These are phyloP conservation scores for Neogobius melanostomus DNA, from an alignment of 2,113 vertebrate species.

Conservation along the genomic window DNA sequence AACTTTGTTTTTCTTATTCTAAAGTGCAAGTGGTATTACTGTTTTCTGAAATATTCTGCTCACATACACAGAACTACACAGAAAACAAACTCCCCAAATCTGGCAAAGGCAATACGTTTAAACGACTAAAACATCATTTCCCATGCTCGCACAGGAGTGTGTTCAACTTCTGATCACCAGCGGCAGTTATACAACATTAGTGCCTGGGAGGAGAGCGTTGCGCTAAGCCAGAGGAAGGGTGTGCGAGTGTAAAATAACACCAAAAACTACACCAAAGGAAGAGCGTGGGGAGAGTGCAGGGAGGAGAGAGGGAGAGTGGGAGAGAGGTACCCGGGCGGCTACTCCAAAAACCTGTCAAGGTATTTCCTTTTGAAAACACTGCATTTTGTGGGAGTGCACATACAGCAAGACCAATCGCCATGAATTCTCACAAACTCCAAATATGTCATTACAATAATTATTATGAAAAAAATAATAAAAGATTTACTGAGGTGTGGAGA, in stretches of 20 bases:
- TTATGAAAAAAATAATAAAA: not conserved
- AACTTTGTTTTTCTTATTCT: too few relatives aligned
- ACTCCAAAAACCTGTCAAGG: constrained; percentile 73
- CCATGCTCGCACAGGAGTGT: constrained; percentile 10
- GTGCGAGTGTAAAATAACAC: constrained; percentile 71
- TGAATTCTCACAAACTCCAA: constrained; percentile 5
- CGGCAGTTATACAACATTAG: constrained; percentile 41
- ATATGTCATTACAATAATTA: constrained; percentile 5
- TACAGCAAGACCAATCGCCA: constrained; percentile 18
- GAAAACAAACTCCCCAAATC: too few relatives aligned
- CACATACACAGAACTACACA: too few relatives aligned
- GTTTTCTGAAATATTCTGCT: too few relatives aligned
- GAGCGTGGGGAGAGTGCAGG: constrained; percentile 52
- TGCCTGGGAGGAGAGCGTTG: constrained; percentile 33
- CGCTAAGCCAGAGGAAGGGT: constrained; percentile 61
- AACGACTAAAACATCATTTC: constrained; percentile 14
- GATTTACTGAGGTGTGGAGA: not conserved
- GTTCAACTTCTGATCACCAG: constrained; percentile 39
- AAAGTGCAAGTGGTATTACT: too few relatives aligned
- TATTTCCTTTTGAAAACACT: constrained; percentile 74
- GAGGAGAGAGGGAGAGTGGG: constrained; percentile 46
- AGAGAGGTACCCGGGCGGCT: constrained; percentile 42
- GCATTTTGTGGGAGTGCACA: constrained; percentile 41
- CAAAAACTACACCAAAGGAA: constrained; percentile 62
- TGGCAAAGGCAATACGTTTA: not conserved